Evolutionary conservation across 2,113 vertebrate species (phyloP).

Genomic region (Dipodomys ordii): DNA sequence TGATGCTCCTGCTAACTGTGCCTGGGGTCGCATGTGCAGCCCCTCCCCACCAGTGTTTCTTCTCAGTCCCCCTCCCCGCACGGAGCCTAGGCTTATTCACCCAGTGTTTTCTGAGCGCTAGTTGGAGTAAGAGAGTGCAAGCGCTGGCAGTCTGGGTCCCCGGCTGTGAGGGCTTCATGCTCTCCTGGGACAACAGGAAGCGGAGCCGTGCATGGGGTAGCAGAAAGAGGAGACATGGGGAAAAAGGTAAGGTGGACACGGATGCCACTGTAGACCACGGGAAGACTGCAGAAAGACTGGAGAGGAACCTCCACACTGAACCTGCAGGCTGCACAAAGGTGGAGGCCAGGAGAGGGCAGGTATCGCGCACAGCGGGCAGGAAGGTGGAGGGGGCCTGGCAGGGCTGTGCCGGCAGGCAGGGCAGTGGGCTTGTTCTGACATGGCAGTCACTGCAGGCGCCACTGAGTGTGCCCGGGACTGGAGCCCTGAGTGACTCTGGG

Average conservation of each 20-base stretch:
- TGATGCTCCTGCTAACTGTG: background rate
- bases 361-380: background rate
- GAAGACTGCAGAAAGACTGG: rapidly evolving
- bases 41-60: no score
- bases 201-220: rapidly evolving
- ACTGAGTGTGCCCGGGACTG: background rate
- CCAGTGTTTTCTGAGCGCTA: background rate
- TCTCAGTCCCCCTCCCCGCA: no score
- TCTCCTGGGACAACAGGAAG: background rate
- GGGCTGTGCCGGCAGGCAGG: background rate
- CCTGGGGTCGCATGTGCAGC: background rate
- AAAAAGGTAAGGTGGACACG: background rate
- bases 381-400: background rate
- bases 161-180: background rate
- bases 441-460: background rate
- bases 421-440: background rate
- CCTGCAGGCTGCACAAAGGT: no score
- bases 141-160: background rate
- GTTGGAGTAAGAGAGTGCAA: background rate
- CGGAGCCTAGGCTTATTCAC: background rate
- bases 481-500: background rate
- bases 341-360: no score
- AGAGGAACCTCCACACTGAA: background rate
- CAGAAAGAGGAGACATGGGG: rapidly evolving
- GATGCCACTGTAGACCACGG: background rate